phyloP scores from a whole-genome alignment of 2,113 vertebrate species.

The Stercorarius parasiticus region DNA sequence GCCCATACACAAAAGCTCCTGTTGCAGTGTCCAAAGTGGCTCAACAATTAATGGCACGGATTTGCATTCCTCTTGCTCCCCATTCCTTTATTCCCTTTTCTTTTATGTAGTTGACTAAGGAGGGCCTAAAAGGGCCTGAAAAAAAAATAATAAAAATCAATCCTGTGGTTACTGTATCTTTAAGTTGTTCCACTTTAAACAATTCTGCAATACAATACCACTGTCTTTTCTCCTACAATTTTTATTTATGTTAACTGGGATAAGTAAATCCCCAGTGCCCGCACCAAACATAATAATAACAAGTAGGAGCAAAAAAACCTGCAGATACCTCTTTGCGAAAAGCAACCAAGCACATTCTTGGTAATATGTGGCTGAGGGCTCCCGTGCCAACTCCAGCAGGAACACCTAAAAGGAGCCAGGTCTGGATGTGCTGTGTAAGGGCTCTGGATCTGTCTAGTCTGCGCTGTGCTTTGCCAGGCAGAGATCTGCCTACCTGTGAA shows the following conservation, averaged over 20 bases:
- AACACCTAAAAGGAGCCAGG: not conserved
- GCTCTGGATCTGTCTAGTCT: not conserved
- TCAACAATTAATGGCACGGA: not conserved
- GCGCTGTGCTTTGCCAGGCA: not conserved
- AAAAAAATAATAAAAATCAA: not conserved
- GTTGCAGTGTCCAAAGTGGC: not conserved
- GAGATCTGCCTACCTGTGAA: not conserved
- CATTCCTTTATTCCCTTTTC: not conserved
- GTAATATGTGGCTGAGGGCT: not conserved
- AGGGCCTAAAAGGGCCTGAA: not conserved
- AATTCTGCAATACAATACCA: not conserved
- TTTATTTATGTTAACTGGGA: not conserved
- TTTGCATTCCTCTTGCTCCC: not conserved
- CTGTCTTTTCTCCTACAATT: not conserved
- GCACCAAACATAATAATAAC: not conserved
- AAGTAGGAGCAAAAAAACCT: not conserved
- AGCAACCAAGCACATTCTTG: not conserved
- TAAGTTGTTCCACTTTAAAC: not conserved
- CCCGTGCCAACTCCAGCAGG: not conserved
- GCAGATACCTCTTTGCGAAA: not conserved
- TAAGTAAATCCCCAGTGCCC: not conserved
- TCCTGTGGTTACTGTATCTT: not conserved
- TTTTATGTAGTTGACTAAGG: not conserved
- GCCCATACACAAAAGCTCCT: not conserved
- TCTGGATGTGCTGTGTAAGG: not conserved